Percentiles rank a stretch among this genome's conserved stretches.
phyloP scores from a whole-genome alignment of 2,888 invertebrate genomes.

The Blastobasis adustella region DNA sequence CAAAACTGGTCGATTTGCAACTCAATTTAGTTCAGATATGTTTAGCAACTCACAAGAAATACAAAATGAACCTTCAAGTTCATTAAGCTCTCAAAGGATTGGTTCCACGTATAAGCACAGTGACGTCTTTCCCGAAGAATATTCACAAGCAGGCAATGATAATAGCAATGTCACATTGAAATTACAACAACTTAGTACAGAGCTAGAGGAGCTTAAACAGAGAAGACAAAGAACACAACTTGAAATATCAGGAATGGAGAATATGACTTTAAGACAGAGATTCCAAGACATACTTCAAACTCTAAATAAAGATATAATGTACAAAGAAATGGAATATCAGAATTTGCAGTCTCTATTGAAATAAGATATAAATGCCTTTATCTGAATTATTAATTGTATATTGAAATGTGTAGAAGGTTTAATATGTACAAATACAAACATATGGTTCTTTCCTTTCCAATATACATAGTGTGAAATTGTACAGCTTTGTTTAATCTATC shows the following conservation, averaged over 20 bases:
- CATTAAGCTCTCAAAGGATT: slow-evolving; percentile 1
- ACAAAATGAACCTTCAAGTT: slow-evolving; percentile 10
- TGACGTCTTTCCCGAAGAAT: slow-evolving; percentile 13
- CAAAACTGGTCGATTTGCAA: slow-evolving; percentile 21
- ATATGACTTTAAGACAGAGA: slow-evolving; percentile 83
- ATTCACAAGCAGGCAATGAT: slow-evolving; percentile 13
- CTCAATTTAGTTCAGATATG: slow-evolving; percentile 33
- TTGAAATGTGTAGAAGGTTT: too few species aligned
- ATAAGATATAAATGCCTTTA: too few species aligned
- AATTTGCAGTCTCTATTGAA: slow-evolving; percentile 11
- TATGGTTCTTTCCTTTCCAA: too few species aligned
- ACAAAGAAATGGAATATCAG: slow-evolving; percentile 77
- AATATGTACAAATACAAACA: too few species aligned
- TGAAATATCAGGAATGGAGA: slow-evolving; percentile 86
- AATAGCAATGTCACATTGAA: slow-evolving; percentile 66
- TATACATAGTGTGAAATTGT: too few species aligned
- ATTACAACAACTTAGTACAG: slow-evolving; percentile 78
- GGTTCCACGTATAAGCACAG: slow-evolving; percentile 1
- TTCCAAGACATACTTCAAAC: slow-evolving; percentile 84
- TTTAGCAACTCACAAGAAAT: slow-evolving; percentile 17
- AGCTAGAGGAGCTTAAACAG: slow-evolving; percentile 81
- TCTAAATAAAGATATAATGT: slow-evolving; percentile 81
- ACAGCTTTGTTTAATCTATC: too few species aligned
- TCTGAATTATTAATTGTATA: too few species aligned
- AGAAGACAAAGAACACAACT: slow-evolving; percentile 83